Percentiles rank a stretch among this genome's conserved stretches.
Conservation (phyloP, 1,140 invertebrate species). For the Drosophila ohnishii region DNA sequence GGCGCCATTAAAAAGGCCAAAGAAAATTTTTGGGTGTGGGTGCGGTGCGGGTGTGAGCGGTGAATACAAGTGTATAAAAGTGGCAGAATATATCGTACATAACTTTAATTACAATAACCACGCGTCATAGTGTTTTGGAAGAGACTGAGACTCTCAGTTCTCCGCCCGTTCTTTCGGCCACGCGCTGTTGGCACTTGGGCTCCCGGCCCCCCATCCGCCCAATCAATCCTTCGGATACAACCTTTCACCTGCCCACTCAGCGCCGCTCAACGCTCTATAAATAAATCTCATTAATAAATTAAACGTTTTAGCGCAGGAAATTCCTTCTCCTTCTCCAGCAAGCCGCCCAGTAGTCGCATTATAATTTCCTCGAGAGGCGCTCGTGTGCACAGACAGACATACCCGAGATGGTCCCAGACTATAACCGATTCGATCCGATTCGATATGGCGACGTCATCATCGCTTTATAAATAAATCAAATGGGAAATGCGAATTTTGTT, state of each 20-base stretch:
- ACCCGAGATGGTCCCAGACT: slow-evolving; percentile 21
- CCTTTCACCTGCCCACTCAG: slow-evolving; percentile 63
- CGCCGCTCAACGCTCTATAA: slow-evolving; percentile 57
- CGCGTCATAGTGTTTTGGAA: slow-evolving; percentile 21
- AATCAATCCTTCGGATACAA: slow-evolving; percentile 36
- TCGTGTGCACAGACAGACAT: slow-evolving; percentile 34
- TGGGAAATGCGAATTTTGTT: slow-evolving; percentile 19
- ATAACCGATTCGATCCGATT: slow-evolving; percentile 10
- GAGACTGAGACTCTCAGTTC: neutral
- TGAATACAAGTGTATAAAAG: slow-evolving; percentile 63
- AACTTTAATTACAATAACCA: slow-evolving; percentile 76
- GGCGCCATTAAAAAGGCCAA: slow-evolving; percentile 42
- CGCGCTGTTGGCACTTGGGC: slow-evolving; percentile 13
- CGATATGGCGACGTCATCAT: slow-evolving; percentile 47
- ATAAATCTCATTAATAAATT: slow-evolving; percentile 82
- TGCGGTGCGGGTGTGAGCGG: neutral
- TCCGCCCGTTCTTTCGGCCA: slow-evolving; percentile 11
- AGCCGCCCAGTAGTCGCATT: neutral
- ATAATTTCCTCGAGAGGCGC: slow-evolving; percentile 26
- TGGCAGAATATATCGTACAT: slow-evolving; percentile 51
- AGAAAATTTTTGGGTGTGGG: slow-evolving; percentile 15
- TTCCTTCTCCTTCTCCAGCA: slow-evolving; percentile 40
- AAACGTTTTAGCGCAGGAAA: slow-evolving; percentile 74
- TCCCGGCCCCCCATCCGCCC: neutral
- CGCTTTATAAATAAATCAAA: slow-evolving; percentile 58